phyloP scores from a whole-genome alignment of 2,888 invertebrate genomes.

The Oscheius myriophilus region DNA sequence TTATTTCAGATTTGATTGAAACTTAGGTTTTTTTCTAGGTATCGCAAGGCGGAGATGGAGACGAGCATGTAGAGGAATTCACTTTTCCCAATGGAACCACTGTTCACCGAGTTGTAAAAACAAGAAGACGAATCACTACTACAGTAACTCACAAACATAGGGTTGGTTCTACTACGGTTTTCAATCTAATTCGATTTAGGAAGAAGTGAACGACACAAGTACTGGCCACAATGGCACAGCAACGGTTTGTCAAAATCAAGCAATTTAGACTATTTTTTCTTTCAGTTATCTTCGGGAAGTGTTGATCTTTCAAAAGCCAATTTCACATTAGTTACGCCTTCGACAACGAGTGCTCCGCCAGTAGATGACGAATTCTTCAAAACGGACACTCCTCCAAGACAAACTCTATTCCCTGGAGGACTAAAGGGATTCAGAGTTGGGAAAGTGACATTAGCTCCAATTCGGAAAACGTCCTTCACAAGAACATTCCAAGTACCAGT shows the following conservation, averaged over 20 bases:
- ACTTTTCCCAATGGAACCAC: conserved; percentile 51
- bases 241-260: background rate
- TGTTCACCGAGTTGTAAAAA: conserved; percentile 39
- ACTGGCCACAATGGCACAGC: conserved; percentile 2
- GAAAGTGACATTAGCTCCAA: conserved; percentile 5
- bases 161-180: background rate
- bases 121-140: conserved; percentile 40
- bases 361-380: conserved; percentile 11
- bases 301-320: background rate
- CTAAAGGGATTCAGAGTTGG: background rate
- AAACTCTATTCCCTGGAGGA: background rate
- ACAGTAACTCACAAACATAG: conserved; percentile 42
- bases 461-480: no score
- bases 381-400: background rate
- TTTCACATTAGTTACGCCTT: background rate
- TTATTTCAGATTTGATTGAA: background rate
- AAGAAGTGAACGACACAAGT: conserved; percentile 16
- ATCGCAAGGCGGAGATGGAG: conserved; percentile 39
- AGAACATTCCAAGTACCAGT: no score
- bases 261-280: background rate
- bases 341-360: background rate
- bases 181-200: background rate
- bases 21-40: conserved; percentile 18
- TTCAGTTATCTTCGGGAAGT: background rate
- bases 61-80: conserved; percentile 42